Conservation (phyloP, 2,797 vertebrate genomes). For the Leptoclinus maculatus region DNA sequence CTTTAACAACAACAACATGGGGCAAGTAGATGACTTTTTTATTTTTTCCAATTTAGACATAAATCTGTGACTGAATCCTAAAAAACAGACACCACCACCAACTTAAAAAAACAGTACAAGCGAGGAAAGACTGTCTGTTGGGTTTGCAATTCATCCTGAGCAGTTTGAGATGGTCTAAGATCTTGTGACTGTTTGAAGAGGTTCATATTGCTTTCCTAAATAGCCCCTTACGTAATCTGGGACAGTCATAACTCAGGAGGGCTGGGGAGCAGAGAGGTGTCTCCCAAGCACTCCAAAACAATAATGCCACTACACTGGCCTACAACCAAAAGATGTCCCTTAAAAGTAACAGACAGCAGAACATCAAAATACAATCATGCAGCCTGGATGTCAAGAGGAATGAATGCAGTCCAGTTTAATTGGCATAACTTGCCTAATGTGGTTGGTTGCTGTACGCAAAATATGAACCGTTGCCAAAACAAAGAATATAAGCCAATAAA, state of each 20-base stretch:
- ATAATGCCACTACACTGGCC: conserved; percentile 3
- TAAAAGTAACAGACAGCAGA: not conserved
- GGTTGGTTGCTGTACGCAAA: not conserved
- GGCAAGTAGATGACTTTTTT: not conserved
- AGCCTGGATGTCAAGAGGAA: not conserved
- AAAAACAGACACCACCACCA: not conserved
- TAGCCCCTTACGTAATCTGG: conserved; percentile 79
- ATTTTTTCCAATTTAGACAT: not conserved
- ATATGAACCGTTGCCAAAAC: not conserved
- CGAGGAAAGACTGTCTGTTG: conserved; percentile 12
- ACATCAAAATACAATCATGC: not conserved
- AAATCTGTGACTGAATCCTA: not conserved
- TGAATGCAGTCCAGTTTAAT: not conserved
- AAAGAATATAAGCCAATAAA: not conserved
- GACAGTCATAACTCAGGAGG: conserved; percentile 71
- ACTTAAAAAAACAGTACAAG: conserved; percentile 1
- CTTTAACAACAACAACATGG: not conserved
- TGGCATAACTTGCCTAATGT: not conserved
- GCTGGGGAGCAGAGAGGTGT: conserved; percentile 57
- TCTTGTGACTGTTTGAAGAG: conserved; percentile 85
- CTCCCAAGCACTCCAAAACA: conserved; percentile 55
- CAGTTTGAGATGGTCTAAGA: conserved; percentile 76
- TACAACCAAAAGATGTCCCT: conserved; percentile 5
- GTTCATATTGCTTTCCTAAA: conserved; percentile 87
- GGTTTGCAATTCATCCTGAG: conserved; percentile 62